Base-by-base conservation (phyloP, 2,797 vertebrate genomes). In the Distichodus sexfasciatus region DNA sequence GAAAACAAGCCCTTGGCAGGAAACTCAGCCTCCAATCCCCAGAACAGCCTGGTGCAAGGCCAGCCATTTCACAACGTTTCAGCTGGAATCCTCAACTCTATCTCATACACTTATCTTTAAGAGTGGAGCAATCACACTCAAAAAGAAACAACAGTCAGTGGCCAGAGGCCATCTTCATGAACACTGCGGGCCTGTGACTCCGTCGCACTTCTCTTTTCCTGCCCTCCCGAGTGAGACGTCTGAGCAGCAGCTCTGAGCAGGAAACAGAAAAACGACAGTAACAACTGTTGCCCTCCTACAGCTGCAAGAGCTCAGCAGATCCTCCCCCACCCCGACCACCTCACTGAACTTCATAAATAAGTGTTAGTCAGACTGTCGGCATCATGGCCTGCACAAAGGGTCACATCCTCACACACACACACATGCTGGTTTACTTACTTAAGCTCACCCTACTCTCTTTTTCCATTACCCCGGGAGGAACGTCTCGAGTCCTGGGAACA, bases 341-440 rank as follows among this genome's bases (percentile, higher is more conserved):
- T 9, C 9, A n/a, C 60, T 38, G 10, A 50, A 41, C 50, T 51
- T 46, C 58, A 71, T 57, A 71, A 67, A 76, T 51, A 67, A 63
- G 44, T n/a, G n/a, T 15, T 12, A 1, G 19, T 15, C 38, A 9
- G 58, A 26, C 40, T 40, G 60, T 31, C 47, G 57, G 44, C 10
- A 4, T 54, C 38, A 40, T 2, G 38, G 50, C 64, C 21, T 60
- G 36, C 53, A 61, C 24, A 28, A 15, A n/a, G 48, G 26, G 62
- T 55, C 46, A 71, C 3, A 2, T n/a, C n/a, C n/a, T n/a, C n/a
- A n/a, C n/a, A n/a, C n/a, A n/a, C n/a, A n/a, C n/a, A n/a, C n/a
- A n/a, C n/a, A n/a, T n/a, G n/a, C n/a, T n/a, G n/a, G n/a, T n/a
- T n/a, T n/a, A n/a, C n/a, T n/a, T n/a, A n/a, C n/a, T n/a, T n/a